Conservation (phyloP, 2,113 vertebrate species). For the Merops nubicus region DNA sequence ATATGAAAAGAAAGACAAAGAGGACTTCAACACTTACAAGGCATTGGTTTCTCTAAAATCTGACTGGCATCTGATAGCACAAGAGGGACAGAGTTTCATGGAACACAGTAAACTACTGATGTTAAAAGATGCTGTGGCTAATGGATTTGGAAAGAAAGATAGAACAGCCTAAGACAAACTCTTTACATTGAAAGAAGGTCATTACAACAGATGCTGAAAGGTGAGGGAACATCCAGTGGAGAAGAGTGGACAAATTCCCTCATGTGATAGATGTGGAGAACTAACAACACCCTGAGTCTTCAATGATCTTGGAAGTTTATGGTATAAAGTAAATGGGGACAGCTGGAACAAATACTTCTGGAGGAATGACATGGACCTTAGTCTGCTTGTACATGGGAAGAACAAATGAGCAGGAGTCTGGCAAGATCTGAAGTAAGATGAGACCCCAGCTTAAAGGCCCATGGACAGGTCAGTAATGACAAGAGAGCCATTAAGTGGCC, state of each 20-base stretch:
- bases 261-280: neutral
- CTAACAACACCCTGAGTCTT: neutral
- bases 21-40: neutral
- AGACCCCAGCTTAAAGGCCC: neutral
- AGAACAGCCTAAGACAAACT: neutral
- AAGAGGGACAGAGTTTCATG: neutral
- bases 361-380: neutral
- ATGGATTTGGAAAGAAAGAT: neutral
- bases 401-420: neutral
- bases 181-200: neutral
- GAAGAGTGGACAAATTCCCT: neutral
- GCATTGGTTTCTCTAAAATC: neutral
- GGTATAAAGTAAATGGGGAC: neutral
- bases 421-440: neutral
- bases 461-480: neutral
- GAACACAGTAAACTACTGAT: neutral
- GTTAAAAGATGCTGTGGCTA: neutral
- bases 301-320: neutral
- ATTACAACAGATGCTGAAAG: neutral
- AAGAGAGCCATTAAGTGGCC: neutral
- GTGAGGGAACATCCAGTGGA: fast-evolving
- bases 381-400: neutral
- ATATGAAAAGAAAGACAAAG: neutral
- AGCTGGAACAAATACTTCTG: neutral
- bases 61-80: neutral